Base-by-base conservation (phyloP, 2,888 invertebrate genomes). In the Drosophila borborema region DNA sequence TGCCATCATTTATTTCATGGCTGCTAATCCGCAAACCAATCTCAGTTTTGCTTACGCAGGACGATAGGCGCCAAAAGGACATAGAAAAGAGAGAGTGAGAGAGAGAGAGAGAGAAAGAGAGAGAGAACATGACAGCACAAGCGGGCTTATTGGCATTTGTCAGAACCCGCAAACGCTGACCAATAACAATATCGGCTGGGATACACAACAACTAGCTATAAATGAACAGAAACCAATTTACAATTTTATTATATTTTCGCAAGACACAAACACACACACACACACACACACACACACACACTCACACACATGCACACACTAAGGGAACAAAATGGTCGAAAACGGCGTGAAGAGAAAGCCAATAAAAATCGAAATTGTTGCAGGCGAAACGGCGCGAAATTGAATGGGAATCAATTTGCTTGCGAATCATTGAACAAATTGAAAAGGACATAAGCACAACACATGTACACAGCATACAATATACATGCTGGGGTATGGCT, bases 381-480 rank as follows among this genome's bases (percentile, higher is more conserved):
- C 82, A 79, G 80, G 69, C 79, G 82, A 75, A 88, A 78, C 85
- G 80, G 74, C 88, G 86, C 82, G 90, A 86, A 88, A 90, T 90
- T 86, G 86, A 90, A 91, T 89, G 91, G 69, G 90, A 89, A 89
- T 89, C 89, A 90, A 86, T 90, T 90, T 85, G 82, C 82, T 87
- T 92, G 90, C 91, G 86, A 91, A 89, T 91, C 92, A 91, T 91
- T 91, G 91, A 92, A 89, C 89, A 91, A 91, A 91, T 91, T 89
- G 84, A 91, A 91, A 87, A 90, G 78, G 87, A 74, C 82, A 82
- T 77, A 81, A 80, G 74, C 68, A 75, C 71, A 80, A 70, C 62
- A 67, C 72, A 65, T 63, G 75, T 56, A 70, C 72, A 59, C 61
- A 77, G 48, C 65, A 70, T 46, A 67, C 76, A 66, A 74, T 70